A percentile compares a stretch with the other conserved stretches of the same genome.
phyloP scores from a whole-genome alignment of 2,113 vertebrate genomes.

The Edolisoma coerulescens region DNA sequence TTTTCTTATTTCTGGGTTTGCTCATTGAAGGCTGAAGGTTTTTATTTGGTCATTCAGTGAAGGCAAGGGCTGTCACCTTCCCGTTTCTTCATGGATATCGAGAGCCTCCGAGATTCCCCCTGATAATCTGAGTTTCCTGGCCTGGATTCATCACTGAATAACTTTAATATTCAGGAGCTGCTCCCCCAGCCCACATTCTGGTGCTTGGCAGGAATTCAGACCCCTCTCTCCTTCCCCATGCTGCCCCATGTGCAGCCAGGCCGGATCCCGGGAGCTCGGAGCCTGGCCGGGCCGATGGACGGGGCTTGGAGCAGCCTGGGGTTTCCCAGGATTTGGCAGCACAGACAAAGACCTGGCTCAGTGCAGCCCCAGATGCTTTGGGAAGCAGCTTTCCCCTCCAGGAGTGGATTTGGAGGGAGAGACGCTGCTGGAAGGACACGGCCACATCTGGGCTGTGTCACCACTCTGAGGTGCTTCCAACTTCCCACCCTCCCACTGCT shows the following conservation, averaged over 20 bases:
- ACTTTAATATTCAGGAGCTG: neutral
- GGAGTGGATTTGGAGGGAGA: accelerated
- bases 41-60: neutral
- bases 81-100: neutral
- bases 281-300: accelerated
- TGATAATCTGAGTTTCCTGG: neutral
- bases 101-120: neutral
- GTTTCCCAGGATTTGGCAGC: neutral
- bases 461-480: accelerated
- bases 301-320: too few species aligned
- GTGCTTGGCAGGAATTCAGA: neutral
- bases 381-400: neutral
- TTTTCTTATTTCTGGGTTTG: neutral
- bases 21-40: neutral
- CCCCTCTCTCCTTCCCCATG: neutral
- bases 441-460: neutral
- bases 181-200: neutral
- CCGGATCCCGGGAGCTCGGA: neutral
- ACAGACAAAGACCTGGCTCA: neutral
- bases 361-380: neutral
- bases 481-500: accelerated
- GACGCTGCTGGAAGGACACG: neutral
- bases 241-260: neutral
- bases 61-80: neutral
- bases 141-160: neutral